Conservation (phyloP, 2,888 invertebrate genomes). For the Tipula helvola region DNA sequence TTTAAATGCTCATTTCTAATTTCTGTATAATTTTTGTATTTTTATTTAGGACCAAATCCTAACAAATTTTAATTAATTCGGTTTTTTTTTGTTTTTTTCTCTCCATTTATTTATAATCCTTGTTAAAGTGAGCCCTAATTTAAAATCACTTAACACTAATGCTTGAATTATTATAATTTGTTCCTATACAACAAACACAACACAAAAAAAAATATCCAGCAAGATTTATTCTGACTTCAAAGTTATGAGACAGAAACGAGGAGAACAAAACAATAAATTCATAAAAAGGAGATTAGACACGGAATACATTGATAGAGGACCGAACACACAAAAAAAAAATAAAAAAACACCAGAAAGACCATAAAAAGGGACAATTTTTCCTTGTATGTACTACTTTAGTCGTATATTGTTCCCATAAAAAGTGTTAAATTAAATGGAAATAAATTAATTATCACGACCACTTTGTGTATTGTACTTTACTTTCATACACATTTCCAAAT, state of each 20-base stretch:
- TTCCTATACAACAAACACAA: neutral
- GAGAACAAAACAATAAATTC: neutral
- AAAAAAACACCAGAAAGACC: neutral
- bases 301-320: neutral
- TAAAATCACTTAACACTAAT: neutral
- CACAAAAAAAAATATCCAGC: neutral
- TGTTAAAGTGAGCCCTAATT: neutral
- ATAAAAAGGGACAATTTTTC: neutral
- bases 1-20: neutral
- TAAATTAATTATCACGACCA: conserved; percentile 4
- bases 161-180: neutral
- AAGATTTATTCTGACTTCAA: neutral
- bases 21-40: neutral
- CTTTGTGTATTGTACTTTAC: neutral
- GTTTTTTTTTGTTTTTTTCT: neutral
- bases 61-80: neutral
- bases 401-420: neutral
- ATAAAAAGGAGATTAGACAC: neutral
- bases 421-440: neutral
- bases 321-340: neutral
- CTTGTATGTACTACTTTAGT: neutral
- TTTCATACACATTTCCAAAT: neutral
- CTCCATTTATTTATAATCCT: neutral
- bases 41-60: neutral
- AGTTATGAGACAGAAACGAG: neutral